Base-by-base conservation (phyloP, 1,140 invertebrate genomes). In the Aphis gossypii region DNA sequence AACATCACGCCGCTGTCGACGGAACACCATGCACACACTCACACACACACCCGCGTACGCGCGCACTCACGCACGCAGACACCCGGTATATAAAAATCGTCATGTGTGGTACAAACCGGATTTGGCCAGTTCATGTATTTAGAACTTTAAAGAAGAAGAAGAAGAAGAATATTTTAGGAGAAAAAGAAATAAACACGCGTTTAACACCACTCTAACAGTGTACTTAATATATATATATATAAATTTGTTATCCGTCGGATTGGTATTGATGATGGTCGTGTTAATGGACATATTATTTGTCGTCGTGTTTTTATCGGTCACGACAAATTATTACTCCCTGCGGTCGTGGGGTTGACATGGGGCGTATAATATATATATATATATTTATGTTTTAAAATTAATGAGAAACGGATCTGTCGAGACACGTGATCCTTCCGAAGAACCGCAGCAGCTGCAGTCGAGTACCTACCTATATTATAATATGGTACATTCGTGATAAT, bases 81-180 rank as follows among this genome's bases (percentile, higher is more conserved):
- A 83, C 60, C 91, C 68, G 60, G 91, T 83, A 54, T 51, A 83
- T n/a, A 93, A 56, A 93, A 93, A 93, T 93, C 92, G 35, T 93
- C 92, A 86, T 93, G 92, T 93, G 92, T 54, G 92, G 92, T 86
- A 86, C 41, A 68, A 93, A 93, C 92, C 92, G 92, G 92, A 93
- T 93, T 84, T 56, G 4, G 56, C 25, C 4, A 30, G 30, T 76
- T 9, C 56, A 30, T 25, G 56, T 60, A 14, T 48, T n/a, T 25
- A 46, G 44, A 87, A 48, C 41, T 87, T n/a, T 30, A 21, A 44
- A 86, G 38, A 51, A 30, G n/a, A 25, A 86, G 38, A 51, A 30
- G n/a, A 25, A 68, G 60, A 68, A 68, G 60, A 68, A 76, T 76
- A 76, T 35, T 35, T 76, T 5, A 76, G n/a, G 14, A n/a, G 60